Conservation (phyloP, 2,888 invertebrate genomes). For the Microplitis deprimator region DNA sequence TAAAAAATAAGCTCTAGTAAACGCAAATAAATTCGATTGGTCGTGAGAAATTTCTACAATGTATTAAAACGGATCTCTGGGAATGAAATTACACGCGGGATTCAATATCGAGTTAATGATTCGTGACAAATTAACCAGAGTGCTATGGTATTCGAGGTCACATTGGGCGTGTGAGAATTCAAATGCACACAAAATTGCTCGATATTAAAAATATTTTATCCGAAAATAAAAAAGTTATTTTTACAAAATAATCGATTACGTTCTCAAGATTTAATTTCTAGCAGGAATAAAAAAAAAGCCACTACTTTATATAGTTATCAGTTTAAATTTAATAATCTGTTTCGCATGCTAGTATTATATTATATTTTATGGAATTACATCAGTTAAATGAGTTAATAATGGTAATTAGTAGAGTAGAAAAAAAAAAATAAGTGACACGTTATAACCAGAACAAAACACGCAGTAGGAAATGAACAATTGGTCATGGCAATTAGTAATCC, state of each 20-base stretch:
- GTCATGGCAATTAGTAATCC: constrained; percentile 60
- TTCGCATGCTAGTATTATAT: not conserved
- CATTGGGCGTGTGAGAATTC: not conserved
- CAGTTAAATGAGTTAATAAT: constrained; percentile 6
- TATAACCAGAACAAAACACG: constrained; percentile 46
- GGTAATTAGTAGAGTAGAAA: constrained; percentile 39
- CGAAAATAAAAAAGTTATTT: not conserved
- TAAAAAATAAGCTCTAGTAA: not conserved
- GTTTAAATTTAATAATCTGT: not conserved
- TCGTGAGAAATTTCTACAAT: not conserved
- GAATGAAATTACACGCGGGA: constrained; percentile 31
- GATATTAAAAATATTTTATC: not conserved
- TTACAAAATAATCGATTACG: not conserved
- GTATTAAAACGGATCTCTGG: constrained; percentile 10
- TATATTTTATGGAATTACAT: not conserved
- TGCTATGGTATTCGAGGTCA: not conserved
- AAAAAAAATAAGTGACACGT: constrained; percentile 43
- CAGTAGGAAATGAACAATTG: constrained; percentile 62
- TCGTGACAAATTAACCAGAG: constrained; percentile 40
- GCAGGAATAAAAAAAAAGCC: too few species aligned
- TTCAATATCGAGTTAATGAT: constrained; percentile 43
- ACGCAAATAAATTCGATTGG: not conserved
- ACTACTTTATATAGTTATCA: not conserved
- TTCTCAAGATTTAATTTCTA: not conserved
- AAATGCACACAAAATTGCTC: not conserved